Base-by-base conservation (phyloP, 2,113 vertebrate genomes). In the Anas platyrhynchos region DNA sequence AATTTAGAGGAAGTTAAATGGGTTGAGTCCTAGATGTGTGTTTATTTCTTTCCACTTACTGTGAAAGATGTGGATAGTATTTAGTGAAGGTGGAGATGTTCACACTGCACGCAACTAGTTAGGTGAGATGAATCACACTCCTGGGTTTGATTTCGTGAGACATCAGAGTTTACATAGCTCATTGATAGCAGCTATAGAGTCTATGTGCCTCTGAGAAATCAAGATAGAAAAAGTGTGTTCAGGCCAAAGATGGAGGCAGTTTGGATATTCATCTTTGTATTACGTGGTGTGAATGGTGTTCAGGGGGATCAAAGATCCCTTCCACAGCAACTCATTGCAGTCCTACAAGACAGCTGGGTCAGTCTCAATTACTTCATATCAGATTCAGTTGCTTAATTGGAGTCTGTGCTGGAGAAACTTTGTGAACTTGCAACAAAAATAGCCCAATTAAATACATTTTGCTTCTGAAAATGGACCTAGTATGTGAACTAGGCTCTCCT, bases 361-460 rank as follows among this genome's bases (percentile, higher is more conserved):
- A 94, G 52, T 36, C 73, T 92, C 88, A 68, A 83, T 88, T 87
- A 68, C 79, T 90, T 61, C 16, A 9, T 52, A 67, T 58, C 32
- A 65, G 32, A 75, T 86, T 78, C 83, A 78, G 38, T 46, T 88
- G 61, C 62, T 86, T 95, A 96, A 96, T 79, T 91, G 86, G 90
- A 65, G 26, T 41, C 41, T 1, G 2, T 75, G 65, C 29, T 72
- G n/a, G 18, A 84, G 76, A 95, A 96, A 93, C 73, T 85, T 80
- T 27, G 52, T 78, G 92, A 94, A 91, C 88, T 84, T 83, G 62
- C 56, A 55, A 77, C 43, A 96, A 93, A 96, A 96, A 82, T 68
- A 95, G n/a, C 34, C 58, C 83, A 94, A 95, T 96, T 97, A 96
- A 93, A 68, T 56, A 26, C 22, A 61, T 77, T 89, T 91, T 91